Evolutionary conservation across 2,113 vertebrate genomes (phyloP).

Genomic region (Ailurus styani): DNA sequence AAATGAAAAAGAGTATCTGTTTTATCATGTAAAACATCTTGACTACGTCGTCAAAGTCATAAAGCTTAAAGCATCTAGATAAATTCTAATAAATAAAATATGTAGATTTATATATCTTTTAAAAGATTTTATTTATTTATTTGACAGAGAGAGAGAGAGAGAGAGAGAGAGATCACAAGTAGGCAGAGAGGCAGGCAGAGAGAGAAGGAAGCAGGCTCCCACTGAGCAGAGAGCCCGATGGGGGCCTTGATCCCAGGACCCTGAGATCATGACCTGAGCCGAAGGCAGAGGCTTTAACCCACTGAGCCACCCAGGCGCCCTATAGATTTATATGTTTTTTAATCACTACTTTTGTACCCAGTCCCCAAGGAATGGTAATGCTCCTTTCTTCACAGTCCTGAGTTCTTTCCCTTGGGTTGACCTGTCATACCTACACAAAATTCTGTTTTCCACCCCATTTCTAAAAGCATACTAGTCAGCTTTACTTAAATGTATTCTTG

Average conservation of each 20-base stretch:
- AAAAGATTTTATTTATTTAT: too few relatives aligned
- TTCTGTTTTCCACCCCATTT: background rate
- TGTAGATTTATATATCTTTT: background rate
- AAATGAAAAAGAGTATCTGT: background rate
- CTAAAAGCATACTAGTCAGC: background rate
- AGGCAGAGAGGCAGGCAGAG: too few relatives aligned
- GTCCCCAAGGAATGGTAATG: background rate
- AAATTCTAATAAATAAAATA: background rate
- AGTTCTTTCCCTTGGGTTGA: background rate
- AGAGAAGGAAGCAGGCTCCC: too few relatives aligned
- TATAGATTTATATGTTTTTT: too few relatives aligned
- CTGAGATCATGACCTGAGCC: too few relatives aligned
- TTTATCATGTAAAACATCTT: background rate
- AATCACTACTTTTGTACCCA: background rate
- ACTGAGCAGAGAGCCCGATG: too few relatives aligned
- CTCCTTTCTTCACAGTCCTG: background rate
- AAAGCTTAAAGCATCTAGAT: background rate
- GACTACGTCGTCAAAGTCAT: background rate
- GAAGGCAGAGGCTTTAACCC: too few relatives aligned
- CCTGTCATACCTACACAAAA: background rate
- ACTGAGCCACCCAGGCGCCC: too few relatives aligned
- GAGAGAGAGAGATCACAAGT: too few relatives aligned
- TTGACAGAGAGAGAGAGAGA: too few relatives aligned
- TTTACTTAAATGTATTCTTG: background rate
- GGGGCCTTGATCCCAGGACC: too few relatives aligned